Evolutionary conservation across 1,140 invertebrate genomes (phyloP).

Genomic region (Penaeus chinensis): DNA sequence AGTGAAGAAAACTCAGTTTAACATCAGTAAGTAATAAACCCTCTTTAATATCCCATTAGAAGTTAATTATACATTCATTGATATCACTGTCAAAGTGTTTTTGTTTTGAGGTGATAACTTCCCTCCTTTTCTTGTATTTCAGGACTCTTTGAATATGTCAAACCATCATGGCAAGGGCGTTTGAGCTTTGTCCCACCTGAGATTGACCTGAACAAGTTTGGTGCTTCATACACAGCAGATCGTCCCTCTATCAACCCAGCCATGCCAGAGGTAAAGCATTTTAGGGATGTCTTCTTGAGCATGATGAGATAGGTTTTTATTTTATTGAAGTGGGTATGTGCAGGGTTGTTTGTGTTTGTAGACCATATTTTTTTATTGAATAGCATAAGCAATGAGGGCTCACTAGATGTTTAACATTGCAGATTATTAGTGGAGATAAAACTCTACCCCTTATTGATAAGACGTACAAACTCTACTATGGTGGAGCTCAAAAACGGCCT

Average conservation of each 20-base stretch:
- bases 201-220: conserved; percentile 62
- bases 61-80: neutral
- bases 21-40: no score
- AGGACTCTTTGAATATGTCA: conserved; percentile 64
- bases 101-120: neutral
- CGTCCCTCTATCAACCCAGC: conserved; percentile 55
- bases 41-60: no score
- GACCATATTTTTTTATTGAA: neutral
- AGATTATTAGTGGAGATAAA: conserved; percentile 37
- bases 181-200: conserved; percentile 45
- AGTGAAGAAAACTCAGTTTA: no score
- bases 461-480: conserved; percentile 73
- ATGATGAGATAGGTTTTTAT: no score
- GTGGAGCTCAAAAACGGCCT: conserved; percentile 71
- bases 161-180: conserved; percentile 62
- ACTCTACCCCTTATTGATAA: conserved; percentile 68
- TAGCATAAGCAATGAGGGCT: neutral
- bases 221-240: conserved; percentile 56
- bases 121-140: neutral
- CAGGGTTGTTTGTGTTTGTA: neutral
- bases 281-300: neutral
- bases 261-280: conserved; percentile 32
- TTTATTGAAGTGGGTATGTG: no score
- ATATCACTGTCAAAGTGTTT: neutral
- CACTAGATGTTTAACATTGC: neutral